These are phyloP conservation scores for Alaudala cheleensis DNA, from an alignment of 2,113 vertebrate genomes.

Conservation along the genomic window DNA sequence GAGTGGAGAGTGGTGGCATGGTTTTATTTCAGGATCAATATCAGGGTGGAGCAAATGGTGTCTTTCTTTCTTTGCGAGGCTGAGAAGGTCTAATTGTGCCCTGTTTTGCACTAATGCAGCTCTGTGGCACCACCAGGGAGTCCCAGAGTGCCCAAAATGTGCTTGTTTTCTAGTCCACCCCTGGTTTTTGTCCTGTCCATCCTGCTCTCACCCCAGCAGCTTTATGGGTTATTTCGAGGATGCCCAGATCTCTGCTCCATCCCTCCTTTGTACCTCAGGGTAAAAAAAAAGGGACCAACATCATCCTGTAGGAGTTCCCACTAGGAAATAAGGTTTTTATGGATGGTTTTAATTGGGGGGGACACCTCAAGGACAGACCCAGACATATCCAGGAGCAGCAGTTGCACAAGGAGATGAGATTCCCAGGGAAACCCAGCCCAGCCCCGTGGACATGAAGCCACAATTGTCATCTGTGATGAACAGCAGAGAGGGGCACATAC, in stretches of 20 bases:
- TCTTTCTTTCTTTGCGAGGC: not conserved
- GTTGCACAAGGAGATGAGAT: not conserved
- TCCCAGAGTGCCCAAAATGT: not conserved
- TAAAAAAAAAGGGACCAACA: not conserved
- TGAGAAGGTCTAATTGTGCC: slow-evolving; percentile 31
- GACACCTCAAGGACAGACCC: not conserved
- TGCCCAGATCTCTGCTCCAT: not conserved
- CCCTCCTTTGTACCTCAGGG: not conserved
- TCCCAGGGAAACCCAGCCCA: not conserved
- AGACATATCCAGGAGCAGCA: not conserved
- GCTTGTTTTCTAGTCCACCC: not conserved
- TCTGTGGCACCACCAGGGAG: not conserved
- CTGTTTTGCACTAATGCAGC: slow-evolving; percentile 11
- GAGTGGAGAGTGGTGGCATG: not conserved
- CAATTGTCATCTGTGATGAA: slow-evolving; percentile 59
- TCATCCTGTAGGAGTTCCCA: not conserved
- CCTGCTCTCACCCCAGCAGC: not conserved
- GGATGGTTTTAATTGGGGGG: fast-evolving
- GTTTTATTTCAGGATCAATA: slow-evolving; percentile 53
- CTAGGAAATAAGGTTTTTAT: not conserved
- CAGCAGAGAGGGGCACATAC: slow-evolving; percentile 29
- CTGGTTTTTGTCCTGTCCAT: not conserved
- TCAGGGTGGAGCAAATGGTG: slow-evolving; percentile 24
- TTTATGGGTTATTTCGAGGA: not conserved
- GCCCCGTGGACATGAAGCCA: not conserved